Evolutionary conservation across 2,113 vertebrate genomes (phyloP).

Genomic region (Arenaria interpres): DNA sequence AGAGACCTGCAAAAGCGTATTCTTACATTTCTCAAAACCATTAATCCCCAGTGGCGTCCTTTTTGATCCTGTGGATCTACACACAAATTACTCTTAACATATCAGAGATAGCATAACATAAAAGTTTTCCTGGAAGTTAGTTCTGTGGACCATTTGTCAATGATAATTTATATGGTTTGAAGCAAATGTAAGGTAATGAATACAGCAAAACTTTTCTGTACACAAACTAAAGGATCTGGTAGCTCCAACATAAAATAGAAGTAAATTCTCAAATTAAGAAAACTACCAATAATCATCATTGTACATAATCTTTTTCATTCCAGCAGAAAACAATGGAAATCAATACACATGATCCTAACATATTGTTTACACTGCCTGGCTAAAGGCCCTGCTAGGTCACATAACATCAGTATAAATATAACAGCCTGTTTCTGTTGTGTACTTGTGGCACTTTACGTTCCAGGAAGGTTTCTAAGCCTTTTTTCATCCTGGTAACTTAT

Average conservation of each 20-base stretch:
- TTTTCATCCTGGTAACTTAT: neutral
- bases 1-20: neutral
- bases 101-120: neutral
- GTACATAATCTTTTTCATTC: neutral
- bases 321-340: neutral
- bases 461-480: neutral
- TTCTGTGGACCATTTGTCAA: neutral
- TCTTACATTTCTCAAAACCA: neutral
- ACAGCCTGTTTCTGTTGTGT: neutral
- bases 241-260: neutral
- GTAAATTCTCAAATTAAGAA: neutral
- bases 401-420: neutral
- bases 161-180: neutral
- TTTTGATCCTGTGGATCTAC: conserved; percentile 14
- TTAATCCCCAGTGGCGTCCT: neutral
- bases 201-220: neutral
- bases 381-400: neutral
- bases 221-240: neutral
- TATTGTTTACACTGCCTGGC: neutral
- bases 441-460: neutral
- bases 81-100: conserved; percentile 7
- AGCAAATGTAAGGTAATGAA: neutral
- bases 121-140: neutral
- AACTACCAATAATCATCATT: neutral
- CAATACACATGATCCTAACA: neutral